Evolutionary conservation across 2,888 invertebrate species (phyloP).

Genomic region (Eupithecia tripunctaria): DNA sequence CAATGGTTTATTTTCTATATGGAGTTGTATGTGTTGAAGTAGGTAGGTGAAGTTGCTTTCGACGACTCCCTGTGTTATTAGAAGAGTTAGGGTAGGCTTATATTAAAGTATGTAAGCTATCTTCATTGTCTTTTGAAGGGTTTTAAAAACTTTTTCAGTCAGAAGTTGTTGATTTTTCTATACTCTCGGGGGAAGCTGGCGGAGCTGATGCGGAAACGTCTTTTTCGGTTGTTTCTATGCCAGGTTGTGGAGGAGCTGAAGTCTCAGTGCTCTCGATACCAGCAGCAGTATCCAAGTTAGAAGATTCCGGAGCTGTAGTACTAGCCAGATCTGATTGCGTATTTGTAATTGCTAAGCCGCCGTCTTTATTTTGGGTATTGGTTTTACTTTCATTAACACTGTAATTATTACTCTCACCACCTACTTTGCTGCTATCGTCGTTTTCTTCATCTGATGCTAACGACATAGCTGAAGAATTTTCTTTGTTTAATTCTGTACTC

Average conservation of each 20-base stretch:
- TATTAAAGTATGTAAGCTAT: not conserved
- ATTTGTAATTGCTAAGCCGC: not conserved
- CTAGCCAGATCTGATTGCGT: not conserved
- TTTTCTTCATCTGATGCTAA: not conserved
- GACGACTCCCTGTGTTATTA: not conserved
- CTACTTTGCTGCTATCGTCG: not conserved
- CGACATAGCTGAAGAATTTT: not conserved
- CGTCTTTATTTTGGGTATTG: not conserved
- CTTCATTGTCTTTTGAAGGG: not conserved
- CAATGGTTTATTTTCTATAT: not conserved
- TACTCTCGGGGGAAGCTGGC: not conserved
- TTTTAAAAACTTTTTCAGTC: not conserved
- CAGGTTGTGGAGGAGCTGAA: not conserved
- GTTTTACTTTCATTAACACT: not conserved
- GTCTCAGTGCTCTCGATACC: not conserved
- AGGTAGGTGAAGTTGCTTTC: no score
- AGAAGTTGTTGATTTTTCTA: not conserved
- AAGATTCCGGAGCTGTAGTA: not conserved
- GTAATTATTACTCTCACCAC: not conserved
- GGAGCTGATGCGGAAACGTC: not conserved
- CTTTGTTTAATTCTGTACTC: not conserved
- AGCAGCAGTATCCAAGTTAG: not conserved
- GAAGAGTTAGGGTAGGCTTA: not conserved
- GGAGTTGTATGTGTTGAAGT: not conserved
- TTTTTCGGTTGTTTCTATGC: not conserved